Evolutionary conservation across 2,888 invertebrate genomes (phyloP).

Genomic region (Leucoma salicis): DNA sequence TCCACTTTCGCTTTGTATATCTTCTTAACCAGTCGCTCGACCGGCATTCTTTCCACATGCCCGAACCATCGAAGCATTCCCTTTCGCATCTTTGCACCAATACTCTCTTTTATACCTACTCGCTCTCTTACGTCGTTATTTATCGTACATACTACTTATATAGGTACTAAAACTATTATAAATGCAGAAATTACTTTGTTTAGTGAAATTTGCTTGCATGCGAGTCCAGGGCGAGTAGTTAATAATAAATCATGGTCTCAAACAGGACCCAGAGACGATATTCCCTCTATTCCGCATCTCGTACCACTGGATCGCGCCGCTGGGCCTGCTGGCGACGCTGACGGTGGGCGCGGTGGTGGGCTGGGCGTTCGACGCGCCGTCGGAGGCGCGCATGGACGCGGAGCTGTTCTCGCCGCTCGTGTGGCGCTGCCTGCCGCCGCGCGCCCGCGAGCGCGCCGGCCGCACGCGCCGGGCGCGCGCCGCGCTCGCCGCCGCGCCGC

Average conservation of each 20-base stretch:
- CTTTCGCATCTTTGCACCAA: too few relatives aligned
- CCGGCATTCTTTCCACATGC: too few relatives aligned
- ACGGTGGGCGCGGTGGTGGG: constrained; percentile 86
- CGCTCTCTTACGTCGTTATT: too few relatives aligned
- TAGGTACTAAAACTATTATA: too few relatives aligned
- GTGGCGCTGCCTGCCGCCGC: constrained; percentile 57
- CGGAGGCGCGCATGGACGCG: constrained; percentile 52
- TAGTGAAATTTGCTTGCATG: too few relatives aligned
- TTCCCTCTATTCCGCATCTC: constrained; percentile 90
- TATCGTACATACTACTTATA: too few relatives aligned
- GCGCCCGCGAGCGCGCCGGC: constrained; percentile 41
- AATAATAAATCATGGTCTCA: not conserved
- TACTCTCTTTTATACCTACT: too few relatives aligned
- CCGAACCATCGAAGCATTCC: too few relatives aligned
- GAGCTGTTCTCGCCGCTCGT: constrained; percentile 66
- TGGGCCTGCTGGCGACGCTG: constrained; percentile 86
- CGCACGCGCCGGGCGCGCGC: constrained; percentile 46
- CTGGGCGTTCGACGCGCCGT: constrained; percentile 52
- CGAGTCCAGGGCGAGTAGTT: too few relatives aligned
- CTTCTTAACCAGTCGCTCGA: too few relatives aligned
- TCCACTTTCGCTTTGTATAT: too few relatives aligned
- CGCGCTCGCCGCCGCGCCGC: constrained; percentile 25
- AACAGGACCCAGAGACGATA: constrained; percentile 70
- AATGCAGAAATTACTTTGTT: too few relatives aligned
- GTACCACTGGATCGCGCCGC: constrained; percentile 91